phyloP scores from a whole-genome alignment of 2,113 vertebrate genomes.

The Prinia subflava region DNA sequence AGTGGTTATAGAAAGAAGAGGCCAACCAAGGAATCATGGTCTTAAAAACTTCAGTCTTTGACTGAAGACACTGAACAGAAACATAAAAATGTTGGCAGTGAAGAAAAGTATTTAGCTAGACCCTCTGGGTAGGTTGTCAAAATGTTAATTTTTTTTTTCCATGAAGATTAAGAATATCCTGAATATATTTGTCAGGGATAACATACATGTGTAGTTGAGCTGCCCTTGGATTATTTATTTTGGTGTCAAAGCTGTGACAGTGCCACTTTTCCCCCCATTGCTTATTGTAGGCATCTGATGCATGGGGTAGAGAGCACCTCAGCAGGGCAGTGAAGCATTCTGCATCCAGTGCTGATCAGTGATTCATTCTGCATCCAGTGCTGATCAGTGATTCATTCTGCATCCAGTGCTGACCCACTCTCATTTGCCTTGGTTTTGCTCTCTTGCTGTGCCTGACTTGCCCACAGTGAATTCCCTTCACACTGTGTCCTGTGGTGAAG shows the following conservation, averaged over 20 bases:
- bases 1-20: not conserved
- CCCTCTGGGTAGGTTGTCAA: not conserved
- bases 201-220: not conserved
- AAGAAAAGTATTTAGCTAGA: not conserved
- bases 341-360: not conserved
- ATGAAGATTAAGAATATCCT: not conserved
- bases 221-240: not conserved
- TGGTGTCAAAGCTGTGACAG: not conserved
- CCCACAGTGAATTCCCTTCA: not conserved
- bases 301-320: not conserved
- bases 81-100: not conserved
- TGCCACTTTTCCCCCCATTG: not conserved
- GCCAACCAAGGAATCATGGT: not conserved
- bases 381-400: not conserved
- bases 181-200: not conserved
- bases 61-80: not conserved
- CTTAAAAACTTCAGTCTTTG: not conserved
- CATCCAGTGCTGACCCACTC: not conserved
- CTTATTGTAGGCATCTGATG: not conserved
- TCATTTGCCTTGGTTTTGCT: not conserved
- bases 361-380: too few relatives aligned
- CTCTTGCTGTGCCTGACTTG: not conserved
- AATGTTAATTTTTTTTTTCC: not conserved
- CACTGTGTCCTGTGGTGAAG: not conserved
- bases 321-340: not conserved